Conservation (phyloP, 2,797 vertebrate species). For the Myotis planiceps region DNA sequence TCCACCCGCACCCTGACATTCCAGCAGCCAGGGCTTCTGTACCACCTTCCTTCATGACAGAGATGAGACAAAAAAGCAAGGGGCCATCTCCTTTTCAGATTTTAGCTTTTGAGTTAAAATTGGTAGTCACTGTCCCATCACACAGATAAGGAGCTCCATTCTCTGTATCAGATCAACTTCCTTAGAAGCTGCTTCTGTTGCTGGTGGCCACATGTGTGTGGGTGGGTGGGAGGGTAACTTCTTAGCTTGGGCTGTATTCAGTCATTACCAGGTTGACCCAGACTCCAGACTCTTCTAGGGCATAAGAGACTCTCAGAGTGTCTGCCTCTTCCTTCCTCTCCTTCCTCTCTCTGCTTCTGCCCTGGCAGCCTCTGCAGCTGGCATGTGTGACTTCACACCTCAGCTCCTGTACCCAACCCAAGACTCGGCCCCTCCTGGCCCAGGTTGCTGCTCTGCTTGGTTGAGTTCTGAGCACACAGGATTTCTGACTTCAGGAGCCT, state of each 20-base stretch:
- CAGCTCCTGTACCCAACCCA: rapidly evolving
- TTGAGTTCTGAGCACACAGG: not conserved
- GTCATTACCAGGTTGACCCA: too few relatives aligned
- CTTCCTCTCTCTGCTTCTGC: not conserved
- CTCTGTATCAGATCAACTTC: not conserved
- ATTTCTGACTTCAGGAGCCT: too few relatives aligned
- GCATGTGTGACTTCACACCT: not conserved
- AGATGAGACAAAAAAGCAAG: not conserved
- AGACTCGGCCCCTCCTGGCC: not conserved
- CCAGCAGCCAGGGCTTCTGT: not conserved
- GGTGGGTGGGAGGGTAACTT: not conserved
- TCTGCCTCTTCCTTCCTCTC: not conserved
- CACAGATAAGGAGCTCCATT: not conserved
- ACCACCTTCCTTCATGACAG: rapidly evolving
- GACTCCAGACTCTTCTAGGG: not conserved
- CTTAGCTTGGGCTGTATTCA: too few relatives aligned
- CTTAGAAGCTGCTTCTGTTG: not conserved
- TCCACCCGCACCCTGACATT: not conserved
- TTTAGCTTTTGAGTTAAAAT: not conserved
- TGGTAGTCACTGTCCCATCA: rapidly evolving
- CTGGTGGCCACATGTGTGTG: not conserved
- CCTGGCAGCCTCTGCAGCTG: not conserved
- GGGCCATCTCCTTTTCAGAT: not conserved
- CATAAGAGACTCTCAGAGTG: rapidly evolving
- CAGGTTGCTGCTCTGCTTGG: too few relatives aligned